A percentile compares a stretch with the other conserved stretches of the same genome.
These are phyloP conservation scores for Datnioides undecimradiatus DNA, from an alignment of 2,113 vertebrate genomes.

Conservation along the genomic window DNA sequence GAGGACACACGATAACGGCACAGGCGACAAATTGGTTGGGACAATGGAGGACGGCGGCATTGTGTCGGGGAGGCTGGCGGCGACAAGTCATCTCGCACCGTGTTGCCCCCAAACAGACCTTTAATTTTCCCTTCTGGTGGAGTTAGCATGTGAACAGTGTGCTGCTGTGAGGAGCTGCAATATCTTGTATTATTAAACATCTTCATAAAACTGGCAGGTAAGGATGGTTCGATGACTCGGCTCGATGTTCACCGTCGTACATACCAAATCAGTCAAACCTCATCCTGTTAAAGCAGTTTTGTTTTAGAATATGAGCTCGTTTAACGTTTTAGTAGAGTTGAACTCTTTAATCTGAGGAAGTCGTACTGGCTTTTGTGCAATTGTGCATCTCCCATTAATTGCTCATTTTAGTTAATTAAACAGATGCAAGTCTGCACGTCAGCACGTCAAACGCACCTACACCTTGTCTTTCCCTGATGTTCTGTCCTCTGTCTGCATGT, in stretches of 20 bases:
- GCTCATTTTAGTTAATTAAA: no score
- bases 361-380: neutral
- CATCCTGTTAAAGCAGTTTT: neutral
- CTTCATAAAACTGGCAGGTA: neutral
- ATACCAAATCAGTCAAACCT: neutral
- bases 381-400: neutral
- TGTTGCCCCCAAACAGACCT: constrained; percentile 44
- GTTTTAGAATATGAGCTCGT: neutral
- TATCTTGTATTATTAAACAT: neutral
- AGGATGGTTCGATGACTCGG: neutral
- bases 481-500: no score
- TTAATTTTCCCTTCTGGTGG: constrained; percentile 34
- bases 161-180: neutral
- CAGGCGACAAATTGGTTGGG: constrained; percentile 25
- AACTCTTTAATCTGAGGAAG: neutral
- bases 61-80: constrained; percentile 39
- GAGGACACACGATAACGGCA: constrained; percentile 25
- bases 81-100: constrained; percentile 7
- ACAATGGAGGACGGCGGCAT: constrained; percentile 54
- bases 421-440: no score
- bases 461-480: no score
- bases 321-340: neutral
- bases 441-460: no score
- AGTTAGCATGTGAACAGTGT: constrained; percentile 8
- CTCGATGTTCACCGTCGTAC: neutral